These are phyloP conservation scores for Scyliorhinus canicula DNA, from an alignment of 2,797 vertebrate species.

Conservation along the genomic window DNA sequence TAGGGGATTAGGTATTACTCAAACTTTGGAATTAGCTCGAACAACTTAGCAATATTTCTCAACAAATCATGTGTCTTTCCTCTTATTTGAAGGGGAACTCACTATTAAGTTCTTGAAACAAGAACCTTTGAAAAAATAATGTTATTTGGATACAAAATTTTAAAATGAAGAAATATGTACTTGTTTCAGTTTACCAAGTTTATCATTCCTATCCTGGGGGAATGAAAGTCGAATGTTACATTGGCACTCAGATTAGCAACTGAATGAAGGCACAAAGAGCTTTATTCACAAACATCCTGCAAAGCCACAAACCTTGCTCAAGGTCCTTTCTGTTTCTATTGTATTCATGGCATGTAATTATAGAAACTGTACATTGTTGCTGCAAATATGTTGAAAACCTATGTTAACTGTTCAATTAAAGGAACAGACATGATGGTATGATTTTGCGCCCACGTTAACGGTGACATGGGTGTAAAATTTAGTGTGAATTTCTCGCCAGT, in stretches of 20 bases:
- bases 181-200: constrained; percentile 5
- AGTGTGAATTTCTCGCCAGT: no score
- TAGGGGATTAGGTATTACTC: background rate
- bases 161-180: background rate
- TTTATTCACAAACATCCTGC: constrained; percentile 22
- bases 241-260: background rate
- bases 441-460: no score
- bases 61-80: background rate
- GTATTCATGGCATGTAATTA: background rate
- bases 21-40: background rate
- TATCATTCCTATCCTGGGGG: background rate
- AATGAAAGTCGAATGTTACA: constrained; percentile 5
- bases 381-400: background rate
- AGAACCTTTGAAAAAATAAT: background rate
- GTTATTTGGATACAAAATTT: constrained; percentile 26
- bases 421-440: background rate
- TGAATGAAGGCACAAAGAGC: constrained; percentile 7
- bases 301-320: constrained; percentile 23
- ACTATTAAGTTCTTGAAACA: background rate
- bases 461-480: no score
- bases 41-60: background rate
- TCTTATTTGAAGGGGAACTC: background rate
- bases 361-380: background rate
- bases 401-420: background rate
- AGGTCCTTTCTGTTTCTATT: constrained; percentile 17